Conservation (phyloP, 2,888 invertebrate species). For the Eumacrocentrus americanus region DNA sequence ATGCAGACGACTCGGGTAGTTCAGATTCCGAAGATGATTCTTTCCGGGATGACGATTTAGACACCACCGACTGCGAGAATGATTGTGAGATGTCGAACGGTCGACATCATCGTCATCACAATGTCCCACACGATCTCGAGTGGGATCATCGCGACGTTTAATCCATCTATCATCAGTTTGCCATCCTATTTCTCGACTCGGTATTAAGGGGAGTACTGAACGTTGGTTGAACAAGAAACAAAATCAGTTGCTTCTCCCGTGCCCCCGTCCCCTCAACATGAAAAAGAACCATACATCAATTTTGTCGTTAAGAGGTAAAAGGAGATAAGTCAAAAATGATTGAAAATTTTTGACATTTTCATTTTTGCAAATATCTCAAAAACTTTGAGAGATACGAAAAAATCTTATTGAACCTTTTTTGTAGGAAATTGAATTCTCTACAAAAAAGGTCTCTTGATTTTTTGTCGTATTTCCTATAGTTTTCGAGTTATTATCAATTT, state of each 20-base stretch:
- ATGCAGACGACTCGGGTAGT: slow-evolving; percentile 57
- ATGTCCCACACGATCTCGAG: slow-evolving; percentile 56
- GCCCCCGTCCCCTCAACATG: slow-evolving; percentile 11
- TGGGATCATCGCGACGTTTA: slow-evolving; percentile 61
- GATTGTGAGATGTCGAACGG: slow-evolving; percentile 53
- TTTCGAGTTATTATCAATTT: too few relatives aligned
- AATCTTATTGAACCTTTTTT: too few relatives aligned
- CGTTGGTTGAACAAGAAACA: background rate
- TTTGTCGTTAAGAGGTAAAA: too few relatives aligned
- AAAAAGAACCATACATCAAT: too few relatives aligned
- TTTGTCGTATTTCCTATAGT: too few relatives aligned
- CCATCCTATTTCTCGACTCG: slow-evolving; percentile 38
- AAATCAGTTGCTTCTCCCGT: slow-evolving; percentile 24
- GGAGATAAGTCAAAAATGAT: too few relatives aligned
- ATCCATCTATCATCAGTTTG: slow-evolving; percentile 32
- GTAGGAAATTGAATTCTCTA: too few relatives aligned
- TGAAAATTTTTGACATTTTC: too few relatives aligned
- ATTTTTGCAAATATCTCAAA: too few relatives aligned
- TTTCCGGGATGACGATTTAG: slow-evolving; percentile 58
- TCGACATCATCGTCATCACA: slow-evolving; percentile 47
- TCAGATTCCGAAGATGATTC: slow-evolving; percentile 59
- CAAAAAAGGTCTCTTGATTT: too few relatives aligned
- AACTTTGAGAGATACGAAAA: too few relatives aligned
- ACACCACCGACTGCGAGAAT: slow-evolving; percentile 58
- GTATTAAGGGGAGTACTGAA: slow-evolving; percentile 31